These are phyloP conservation scores for Morelia viridis DNA, from an alignment of 2,797 vertebrate species.

Conservation along the genomic window DNA sequence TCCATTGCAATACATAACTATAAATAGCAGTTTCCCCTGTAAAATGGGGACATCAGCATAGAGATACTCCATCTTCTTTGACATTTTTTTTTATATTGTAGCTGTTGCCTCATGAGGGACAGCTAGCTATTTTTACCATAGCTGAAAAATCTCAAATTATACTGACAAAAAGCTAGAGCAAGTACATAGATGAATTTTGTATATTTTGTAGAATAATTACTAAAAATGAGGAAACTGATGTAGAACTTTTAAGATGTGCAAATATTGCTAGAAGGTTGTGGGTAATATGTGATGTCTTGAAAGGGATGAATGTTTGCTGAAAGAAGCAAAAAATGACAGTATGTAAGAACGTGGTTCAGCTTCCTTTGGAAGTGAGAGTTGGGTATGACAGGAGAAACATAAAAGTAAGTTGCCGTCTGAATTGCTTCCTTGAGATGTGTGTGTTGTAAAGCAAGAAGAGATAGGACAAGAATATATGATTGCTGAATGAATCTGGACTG, in stretches of 20 bases:
- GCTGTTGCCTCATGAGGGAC: not conserved
- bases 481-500: not conserved
- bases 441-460: not conserved
- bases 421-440: not conserved
- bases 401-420: not conserved
- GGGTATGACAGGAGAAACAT: not conserved
- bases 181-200: not conserved
- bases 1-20: not conserved
- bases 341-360: not conserved
- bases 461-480: not conserved
- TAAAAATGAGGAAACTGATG: not conserved
- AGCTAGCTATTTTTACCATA: not conserved
- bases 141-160: not conserved
- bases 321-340: not conserved
- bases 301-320: not conserved
- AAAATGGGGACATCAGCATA: not conserved
- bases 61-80: not conserved
- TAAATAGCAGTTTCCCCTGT: not conserved
- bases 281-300: not conserved
- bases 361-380: not conserved
- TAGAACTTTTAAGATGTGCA: not conserved
- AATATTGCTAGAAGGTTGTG: not conserved
- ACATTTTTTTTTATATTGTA: not conserved
- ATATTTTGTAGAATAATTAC: not conserved
- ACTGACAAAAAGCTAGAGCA: not conserved